Base-by-base conservation (phyloP, 2,797 vertebrate genomes). In the Synaphobranchus kaupii region DNA sequence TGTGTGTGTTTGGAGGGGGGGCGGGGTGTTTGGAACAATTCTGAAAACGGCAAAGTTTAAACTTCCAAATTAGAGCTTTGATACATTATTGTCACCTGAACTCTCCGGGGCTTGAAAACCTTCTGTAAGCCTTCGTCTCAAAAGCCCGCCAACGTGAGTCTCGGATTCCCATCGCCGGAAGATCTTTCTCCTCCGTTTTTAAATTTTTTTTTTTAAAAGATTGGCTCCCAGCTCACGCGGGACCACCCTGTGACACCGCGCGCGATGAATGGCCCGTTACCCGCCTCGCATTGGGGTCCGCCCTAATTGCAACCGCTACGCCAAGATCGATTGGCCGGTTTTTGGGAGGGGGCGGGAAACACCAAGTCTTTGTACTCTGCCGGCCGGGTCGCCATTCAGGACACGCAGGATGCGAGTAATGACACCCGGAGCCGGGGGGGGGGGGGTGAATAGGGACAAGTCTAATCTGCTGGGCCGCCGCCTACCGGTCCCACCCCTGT, bases 231-330 rank as follows among this genome's bases (percentile, higher is more conserved):
- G 34, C 47, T 52, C 84, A 12, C 48, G 31, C n/a, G 8, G 34
- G 68, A 48, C 34, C 44, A 48, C 10, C 34, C 56, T 81, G 13
- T 85, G 83, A 85, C 20, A 66, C 39, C 52, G 56, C 22, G 44
- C 47, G 12, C 87, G 85, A 87, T 83, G 25, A 86, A 87, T 88
- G 85, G 80, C 20, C 91, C 86, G 87, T 89, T 71, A 8, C 34
- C 34, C 90, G 66, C 34, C 20, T 88, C 83, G 86, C 15, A 34
- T 34, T 87, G 6, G 86, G 12, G 86, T 89, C 84, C 8, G 66
- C 63, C 48, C 44, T 66, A 87, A 78, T 91, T 91, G 87, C 84
- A 63, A 39, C 87, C 56, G 87, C 88, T 50, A 87, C 82, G 66
- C 47, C 54, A 86, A 88, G 88, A 92, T 86, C 58, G 63, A 78